phyloP scores from a whole-genome alignment of 92 coral and sea anemone genomes.

The Epizoanthus ramosus region DNA sequence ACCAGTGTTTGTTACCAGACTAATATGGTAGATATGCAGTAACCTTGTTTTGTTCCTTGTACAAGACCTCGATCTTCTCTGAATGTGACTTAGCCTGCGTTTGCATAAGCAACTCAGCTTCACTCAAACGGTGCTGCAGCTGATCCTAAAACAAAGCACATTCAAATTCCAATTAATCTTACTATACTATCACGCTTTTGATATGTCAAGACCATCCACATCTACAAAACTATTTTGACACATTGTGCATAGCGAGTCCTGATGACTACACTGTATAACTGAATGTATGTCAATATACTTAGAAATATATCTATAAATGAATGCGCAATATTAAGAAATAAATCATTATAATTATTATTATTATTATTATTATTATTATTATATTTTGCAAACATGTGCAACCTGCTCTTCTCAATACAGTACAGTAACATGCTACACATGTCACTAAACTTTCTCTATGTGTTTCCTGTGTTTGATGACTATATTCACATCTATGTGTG shows the following conservation, averaged over 20 bases:
- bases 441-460: no score
- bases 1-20: no score
- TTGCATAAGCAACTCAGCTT: slow-evolving; percentile 69
- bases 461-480: no score
- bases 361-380: no score
- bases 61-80: slow-evolving; percentile 80
- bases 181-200: neutral
- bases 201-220: neutral
- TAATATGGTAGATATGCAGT: no score
- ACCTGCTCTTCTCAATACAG: no score
- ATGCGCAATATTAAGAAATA: no score
- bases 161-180: neutral
- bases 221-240: neutral
- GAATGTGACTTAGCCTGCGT: slow-evolving; percentile 82
- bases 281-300: no score
- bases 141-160: slow-evolving; percentile 59
- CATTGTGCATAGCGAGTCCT: neutral
- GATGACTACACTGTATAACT: no score
- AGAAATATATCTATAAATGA: no score
- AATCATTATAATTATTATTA: no score
- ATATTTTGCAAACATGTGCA: no score
- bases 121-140: slow-evolving; percentile 69
- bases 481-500: neutral
- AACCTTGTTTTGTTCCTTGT: slow-evolving; percentile 89
- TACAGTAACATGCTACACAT: neutral